Evolutionary conservation across 2,888 invertebrate species (phyloP), one percentile per base, ranked within the genome.

Genomic region (Orthosia incerta): DNA sequence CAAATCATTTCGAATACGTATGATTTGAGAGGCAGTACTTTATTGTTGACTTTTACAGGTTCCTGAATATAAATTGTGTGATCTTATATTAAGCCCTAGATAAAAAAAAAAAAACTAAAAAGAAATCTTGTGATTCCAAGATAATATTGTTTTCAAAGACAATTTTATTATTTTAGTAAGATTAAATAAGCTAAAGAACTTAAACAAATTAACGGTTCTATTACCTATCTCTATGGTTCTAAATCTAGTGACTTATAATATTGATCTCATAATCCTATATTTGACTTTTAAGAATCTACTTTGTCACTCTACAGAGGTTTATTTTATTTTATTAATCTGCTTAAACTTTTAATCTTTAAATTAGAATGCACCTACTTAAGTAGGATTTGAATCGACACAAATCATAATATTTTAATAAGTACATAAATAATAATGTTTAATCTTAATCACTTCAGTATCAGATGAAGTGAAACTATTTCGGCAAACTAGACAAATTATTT

Each of bases 181-280:
- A 60, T 60, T 18, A 59, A 26, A 60, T 50, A 50, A 46, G 9
- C 0, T 2, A 45, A 57, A 18, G 15, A 45, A 39, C 69, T 57
- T 0, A 12, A 72, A 67, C 20, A 77, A 53, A 66, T 31, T 16
- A 79, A 67, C 79, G 48, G 39, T 60, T 50, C 31, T 16, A n/a
- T n/a, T n/a, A 59, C 53, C 50, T 15, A 64, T 13, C 20, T 74
- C n/a, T 45, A 26, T 26, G n/a, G n/a, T 62, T 64, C 59, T 39
- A 51, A 39, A 9, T 39, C 39, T 39, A 39, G 39, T 39, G 39
- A 51, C 9, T 39, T 51, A 57, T 55, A 62, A 66, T 62, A 71
- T 64, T 64, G 11, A 68, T 76, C 68, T 66, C 16, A 12, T 76
- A 76, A 80, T 76, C 67, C 48, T 50, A 15, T 55, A 45, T 70